These are phyloP conservation scores for Drosophila neocordata DNA, from an alignment of 1,140 invertebrate genomes.

Conservation along the genomic window DNA sequence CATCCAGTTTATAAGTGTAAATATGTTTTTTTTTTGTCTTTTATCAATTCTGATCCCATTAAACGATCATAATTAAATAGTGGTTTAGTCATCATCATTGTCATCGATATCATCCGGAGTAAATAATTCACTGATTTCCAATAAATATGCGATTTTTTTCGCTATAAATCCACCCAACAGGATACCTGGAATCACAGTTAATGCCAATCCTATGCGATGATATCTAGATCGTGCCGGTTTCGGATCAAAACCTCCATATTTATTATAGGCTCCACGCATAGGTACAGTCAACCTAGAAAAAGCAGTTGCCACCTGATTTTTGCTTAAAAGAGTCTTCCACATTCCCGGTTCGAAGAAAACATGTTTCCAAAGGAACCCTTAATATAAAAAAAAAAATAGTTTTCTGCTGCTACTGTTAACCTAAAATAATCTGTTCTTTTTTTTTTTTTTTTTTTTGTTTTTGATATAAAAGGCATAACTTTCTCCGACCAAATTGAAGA, in stretches of 20 bases:
- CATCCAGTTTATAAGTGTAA: too few species aligned
- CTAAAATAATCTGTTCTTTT: too few species aligned
- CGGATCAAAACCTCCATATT: conserved; percentile 14
- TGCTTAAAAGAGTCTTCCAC: not conserved
- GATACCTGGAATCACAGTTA: conserved; percentile 41
- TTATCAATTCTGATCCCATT: too few species aligned
- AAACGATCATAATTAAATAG: not conserved
- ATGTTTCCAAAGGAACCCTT: not conserved
- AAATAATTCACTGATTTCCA: conserved; percentile 42
- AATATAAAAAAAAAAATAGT: not conserved
- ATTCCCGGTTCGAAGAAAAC: conserved; percentile 24
- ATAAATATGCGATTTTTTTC: conserved; percentile 45
- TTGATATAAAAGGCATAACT: conserved; percentile 62
- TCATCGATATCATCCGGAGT: conserved; percentile 29
- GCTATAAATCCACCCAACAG: conserved; percentile 35
- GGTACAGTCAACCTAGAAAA: not conserved
- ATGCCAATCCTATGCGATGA: not conserved
- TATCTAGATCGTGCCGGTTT: not conserved
- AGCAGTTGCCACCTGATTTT: not conserved
- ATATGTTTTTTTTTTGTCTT: too few species aligned
- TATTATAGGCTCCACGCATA: not conserved
- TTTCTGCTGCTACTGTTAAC: conserved; percentile 4
- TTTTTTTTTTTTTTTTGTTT: not conserved
- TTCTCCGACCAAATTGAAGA: conserved; percentile 48
- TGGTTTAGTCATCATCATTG: conserved; percentile 35